phyloP scores from a whole-genome alignment of 2,113 vertebrate species.

The Verasper variegatus region DNA sequence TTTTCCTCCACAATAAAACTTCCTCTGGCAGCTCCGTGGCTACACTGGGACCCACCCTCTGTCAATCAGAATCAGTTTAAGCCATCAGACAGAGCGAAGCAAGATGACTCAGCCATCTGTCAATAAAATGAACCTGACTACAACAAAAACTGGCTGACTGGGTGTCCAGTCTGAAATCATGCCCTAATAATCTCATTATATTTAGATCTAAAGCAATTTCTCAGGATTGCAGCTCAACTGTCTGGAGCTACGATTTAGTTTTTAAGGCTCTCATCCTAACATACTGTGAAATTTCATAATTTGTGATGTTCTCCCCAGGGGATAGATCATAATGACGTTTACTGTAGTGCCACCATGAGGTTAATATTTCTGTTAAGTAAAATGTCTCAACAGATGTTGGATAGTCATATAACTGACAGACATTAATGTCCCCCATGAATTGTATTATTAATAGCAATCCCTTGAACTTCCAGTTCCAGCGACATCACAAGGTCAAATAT shows the following conservation, averaged over 20 bases:
- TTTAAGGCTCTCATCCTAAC: neutral
- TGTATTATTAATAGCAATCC: neutral
- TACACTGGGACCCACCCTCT: conserved; percentile 5
- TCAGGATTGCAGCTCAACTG: neutral
- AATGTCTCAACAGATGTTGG: too few relatives aligned
- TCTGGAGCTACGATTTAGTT: neutral
- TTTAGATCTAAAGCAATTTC: neutral
- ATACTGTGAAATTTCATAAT: too few relatives aligned
- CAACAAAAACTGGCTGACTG: conserved; percentile 6
- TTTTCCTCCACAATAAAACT: conserved; percentile 5
- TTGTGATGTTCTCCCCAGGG: too few relatives aligned
- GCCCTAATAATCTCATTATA: neutral
- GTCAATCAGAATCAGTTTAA: conserved; percentile 21
- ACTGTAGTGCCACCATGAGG: neutral
- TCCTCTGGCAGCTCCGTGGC: conserved; percentile 8
- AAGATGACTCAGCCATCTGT: conserved; percentile 19
- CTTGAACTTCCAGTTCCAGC: neutral
- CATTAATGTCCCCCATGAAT: neutral
- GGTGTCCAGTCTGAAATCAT: conserved; percentile 7
- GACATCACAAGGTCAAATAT: too few relatives aligned
- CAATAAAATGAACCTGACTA: conserved; percentile 1
- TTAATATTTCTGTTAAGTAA: neutral
- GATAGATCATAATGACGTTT: neutral
- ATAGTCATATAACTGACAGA: neutral
- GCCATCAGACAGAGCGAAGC: neutral